Conservation (phyloP, 2,888 invertebrate species). For the Andrena bicolor region DNA sequence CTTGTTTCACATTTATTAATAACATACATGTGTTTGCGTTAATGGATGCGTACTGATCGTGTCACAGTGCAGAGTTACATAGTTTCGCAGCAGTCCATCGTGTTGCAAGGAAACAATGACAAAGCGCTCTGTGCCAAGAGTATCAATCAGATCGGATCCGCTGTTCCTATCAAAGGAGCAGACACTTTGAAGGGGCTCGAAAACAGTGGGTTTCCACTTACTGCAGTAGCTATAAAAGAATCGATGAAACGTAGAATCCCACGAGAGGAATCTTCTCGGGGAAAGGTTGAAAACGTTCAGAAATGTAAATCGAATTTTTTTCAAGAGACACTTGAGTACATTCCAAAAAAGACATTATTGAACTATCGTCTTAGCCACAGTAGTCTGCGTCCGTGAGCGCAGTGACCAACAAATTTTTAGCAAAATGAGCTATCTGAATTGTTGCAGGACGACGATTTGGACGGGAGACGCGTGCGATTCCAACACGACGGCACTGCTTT, state of each 20-base stretch:
- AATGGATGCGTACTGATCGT: constrained; percentile 25
- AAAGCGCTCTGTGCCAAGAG: neutral
- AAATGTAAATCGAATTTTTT: constrained; percentile 53
- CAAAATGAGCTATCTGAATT: constrained; percentile 65
- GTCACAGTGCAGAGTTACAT: neutral
- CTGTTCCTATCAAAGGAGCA: neutral
- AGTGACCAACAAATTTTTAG: constrained; percentile 44
- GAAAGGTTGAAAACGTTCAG: constrained; percentile 5
- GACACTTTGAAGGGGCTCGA: constrained; percentile 54
- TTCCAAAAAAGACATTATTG: neutral
- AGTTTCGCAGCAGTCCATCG: neutral
- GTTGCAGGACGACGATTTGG: constrained; percentile 68
- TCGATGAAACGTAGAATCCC: neutral
- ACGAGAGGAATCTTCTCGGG: neutral
- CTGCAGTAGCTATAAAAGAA: constrained; percentile 35
- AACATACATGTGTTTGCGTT: constrained; percentile 48
- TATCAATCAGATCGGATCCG: constrained; percentile 1
- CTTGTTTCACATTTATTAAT: constrained; percentile 32
- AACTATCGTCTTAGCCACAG: constrained; percentile 1
- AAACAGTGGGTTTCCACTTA: constrained; percentile 60
- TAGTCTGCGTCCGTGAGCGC: constrained; percentile 17
- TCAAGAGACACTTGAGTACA: constrained; percentile 6
- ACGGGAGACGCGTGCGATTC: constrained; percentile 57
- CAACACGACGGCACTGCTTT: constrained; percentile 45
- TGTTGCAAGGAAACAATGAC: neutral